Conservation (phyloP, 2,113 vertebrate species). For the Cyprinodon brontotheroides region DNA sequence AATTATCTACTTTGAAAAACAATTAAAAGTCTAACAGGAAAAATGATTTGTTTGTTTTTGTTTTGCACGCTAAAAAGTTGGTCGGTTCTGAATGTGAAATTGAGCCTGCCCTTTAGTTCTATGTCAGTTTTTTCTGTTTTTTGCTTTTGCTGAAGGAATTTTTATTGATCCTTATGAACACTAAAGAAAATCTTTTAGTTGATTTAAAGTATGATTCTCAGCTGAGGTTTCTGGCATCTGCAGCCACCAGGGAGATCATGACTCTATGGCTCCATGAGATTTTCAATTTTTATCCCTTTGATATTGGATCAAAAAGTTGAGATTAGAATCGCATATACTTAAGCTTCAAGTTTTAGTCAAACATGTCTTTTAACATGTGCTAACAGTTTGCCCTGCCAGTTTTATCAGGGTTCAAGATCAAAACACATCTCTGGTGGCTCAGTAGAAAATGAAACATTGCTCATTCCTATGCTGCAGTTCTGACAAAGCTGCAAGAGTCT, state of each 20-base stretch:
- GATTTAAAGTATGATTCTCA: not conserved
- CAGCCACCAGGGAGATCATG: not conserved
- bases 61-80: too few relatives aligned
- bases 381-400: conserved; percentile 15
- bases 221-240: not conserved
- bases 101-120: not conserved
- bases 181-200: not conserved
- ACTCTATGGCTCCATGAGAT: not conserved
- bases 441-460: conserved; percentile 6
- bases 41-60: too few relatives aligned
- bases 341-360: conserved; percentile 1
- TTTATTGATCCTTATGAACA: not conserved
- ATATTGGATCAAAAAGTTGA: conserved; percentile 5
- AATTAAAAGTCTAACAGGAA: too few relatives aligned
- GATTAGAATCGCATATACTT: not conserved
- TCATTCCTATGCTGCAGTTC: conserved; percentile 13
- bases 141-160: not conserved
- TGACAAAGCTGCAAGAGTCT: conserved; percentile 41
- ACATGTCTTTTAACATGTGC: conserved; percentile 10
- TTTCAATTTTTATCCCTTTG: not conserved
- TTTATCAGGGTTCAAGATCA: conserved; percentile 24
- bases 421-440: conserved; percentile 9
- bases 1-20: too few relatives aligned
- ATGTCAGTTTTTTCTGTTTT: not conserved
- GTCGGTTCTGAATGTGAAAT: too few relatives aligned